These are phyloP conservation scores for Atherinosoma microstoma DNA, from an alignment of 2,797 vertebrate species.

Conservation along the genomic window DNA sequence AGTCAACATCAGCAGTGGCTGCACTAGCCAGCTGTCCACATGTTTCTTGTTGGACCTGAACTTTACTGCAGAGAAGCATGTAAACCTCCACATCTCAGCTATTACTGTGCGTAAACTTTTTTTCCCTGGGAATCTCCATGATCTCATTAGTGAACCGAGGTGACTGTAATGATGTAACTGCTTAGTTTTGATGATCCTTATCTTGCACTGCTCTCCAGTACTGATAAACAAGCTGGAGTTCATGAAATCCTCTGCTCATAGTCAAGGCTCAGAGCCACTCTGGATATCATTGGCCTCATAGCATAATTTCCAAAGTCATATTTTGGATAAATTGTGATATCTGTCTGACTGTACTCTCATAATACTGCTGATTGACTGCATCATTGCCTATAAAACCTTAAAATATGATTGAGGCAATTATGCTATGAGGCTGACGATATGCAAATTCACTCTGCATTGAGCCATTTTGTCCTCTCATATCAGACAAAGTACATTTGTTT, in stretches of 20 bases:
- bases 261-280: conserved; percentile 8
- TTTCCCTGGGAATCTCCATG: conserved; percentile 39
- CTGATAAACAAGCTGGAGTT: conserved; percentile 8
- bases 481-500: conserved; percentile 28
- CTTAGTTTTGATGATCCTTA: conserved; percentile 39
- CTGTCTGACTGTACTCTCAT: too few relatives aligned
- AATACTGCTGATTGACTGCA: too few relatives aligned
- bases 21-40: conserved; percentile 54
- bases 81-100: conserved; percentile 22
- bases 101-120: conserved; percentile 26
- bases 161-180: conserved; percentile 32
- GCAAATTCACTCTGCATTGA: not conserved
- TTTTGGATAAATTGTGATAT: too few relatives aligned
- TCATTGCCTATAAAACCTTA: too few relatives aligned
- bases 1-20: conserved; percentile 39
- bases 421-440: too few relatives aligned
- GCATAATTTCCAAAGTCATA: too few relatives aligned
- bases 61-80: conserved; percentile 7
- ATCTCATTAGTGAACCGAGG: conserved; percentile 44
- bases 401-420: too few relatives aligned
- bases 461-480: conserved; percentile 19
- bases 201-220: conserved; percentile 27
- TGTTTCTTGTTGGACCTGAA: conserved; percentile 38
- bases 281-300: not conserved
- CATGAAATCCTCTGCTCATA: conserved; percentile 10